These are phyloP conservation scores for Rapana venosa DNA, from an alignment of 2,888 invertebrate genomes.

Conservation along the genomic window DNA sequence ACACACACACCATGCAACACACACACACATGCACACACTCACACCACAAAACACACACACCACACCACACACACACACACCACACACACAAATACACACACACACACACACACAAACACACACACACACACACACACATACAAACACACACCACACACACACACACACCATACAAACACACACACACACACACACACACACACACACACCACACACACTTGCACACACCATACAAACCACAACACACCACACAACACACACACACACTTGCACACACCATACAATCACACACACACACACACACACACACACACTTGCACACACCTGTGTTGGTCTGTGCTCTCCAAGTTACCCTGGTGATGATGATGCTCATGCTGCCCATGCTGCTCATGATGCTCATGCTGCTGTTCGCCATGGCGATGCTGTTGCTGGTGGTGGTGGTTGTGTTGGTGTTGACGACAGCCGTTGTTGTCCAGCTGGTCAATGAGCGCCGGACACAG, in stretches of 20 bases:
- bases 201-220: neutral
- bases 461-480: slow-evolving; percentile 44
- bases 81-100: no score
- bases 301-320: neutral
- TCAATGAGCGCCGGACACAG: slow-evolving; percentile 47
- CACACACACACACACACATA: neutral
- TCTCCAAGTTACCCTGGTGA: no score
- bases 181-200: neutral
- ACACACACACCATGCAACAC: neutral
- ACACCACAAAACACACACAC: no score
- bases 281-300: neutral
- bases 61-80: neutral
- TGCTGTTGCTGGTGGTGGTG: neutral
- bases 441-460: slow-evolving; percentile 21
- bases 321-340: no score
- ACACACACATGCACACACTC: neutral
- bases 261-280: no score
- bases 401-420: neutral
- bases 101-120: neutral
- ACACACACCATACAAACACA: neutral
- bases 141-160: neutral
- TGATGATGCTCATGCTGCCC: neutral
- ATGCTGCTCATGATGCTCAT: slow-evolving; percentile 2
- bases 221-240: neutral
- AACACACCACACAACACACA: neutral